Conservation (phyloP, 2,888 invertebrate genomes). For the Diadegma fenestrale region DNA sequence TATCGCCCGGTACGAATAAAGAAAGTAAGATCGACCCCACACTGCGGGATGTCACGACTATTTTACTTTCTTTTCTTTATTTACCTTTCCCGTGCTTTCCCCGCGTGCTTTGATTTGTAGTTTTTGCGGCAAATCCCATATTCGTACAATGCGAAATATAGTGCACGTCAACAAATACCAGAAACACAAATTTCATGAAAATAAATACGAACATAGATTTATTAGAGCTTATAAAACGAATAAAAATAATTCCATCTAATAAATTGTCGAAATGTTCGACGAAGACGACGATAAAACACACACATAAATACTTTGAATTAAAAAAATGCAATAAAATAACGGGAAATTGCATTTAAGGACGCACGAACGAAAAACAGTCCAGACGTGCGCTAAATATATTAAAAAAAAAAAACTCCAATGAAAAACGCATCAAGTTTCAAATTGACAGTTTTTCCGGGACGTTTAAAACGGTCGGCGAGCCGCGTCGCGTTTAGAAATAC, state of each 20-base stretch:
- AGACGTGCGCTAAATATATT: neutral
- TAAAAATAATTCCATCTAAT: neutral
- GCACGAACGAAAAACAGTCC: neutral
- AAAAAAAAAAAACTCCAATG: neutral
- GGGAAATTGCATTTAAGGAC: neutral
- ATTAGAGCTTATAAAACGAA: neutral
- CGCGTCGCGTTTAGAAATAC: constrained; percentile 6
- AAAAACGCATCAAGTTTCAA: neutral
- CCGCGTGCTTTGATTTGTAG: constrained; percentile 23
- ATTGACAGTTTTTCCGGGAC: constrained; percentile 4
- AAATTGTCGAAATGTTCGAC: neutral
- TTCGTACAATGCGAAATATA: constrained; percentile 4
- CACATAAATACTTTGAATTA: neutral
- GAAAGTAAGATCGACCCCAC: constrained; percentile 27
- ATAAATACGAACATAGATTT: neutral
- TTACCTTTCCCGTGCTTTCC: neutral
- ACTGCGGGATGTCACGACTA: constrained; percentile 23
- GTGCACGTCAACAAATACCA: constrained; percentile 22
- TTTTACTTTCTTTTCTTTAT: constrained; percentile 38
- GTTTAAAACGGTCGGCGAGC: neutral
- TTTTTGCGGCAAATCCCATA: constrained; percentile 6
- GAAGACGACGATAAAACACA: neutral
- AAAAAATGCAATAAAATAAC: neutral
- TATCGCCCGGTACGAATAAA: constrained; percentile 2
- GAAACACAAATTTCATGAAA: constrained; percentile 8